A percentile compares a stretch with the other conserved stretches of the same genome.
Conservation (phyloP, 1,140 invertebrate genomes). For the Atta colombica region DNA sequence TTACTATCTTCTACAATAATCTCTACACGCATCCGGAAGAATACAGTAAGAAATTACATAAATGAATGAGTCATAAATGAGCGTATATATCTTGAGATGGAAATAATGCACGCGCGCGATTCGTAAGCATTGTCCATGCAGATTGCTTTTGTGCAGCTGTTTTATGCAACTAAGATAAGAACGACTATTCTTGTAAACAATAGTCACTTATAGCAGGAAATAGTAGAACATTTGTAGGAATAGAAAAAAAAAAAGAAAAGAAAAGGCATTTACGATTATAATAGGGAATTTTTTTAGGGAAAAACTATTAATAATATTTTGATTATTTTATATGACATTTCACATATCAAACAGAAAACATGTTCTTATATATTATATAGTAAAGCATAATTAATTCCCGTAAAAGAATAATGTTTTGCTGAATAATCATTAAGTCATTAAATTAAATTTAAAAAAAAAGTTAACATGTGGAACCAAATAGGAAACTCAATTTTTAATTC, state of each 20-base stretch:
- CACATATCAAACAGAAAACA: too few species aligned
- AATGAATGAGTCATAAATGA: constrained; percentile 61
- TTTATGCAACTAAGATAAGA: constrained; percentile 19
- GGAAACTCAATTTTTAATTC: not conserved
- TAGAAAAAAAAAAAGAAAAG: not conserved
- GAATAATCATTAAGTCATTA: too few species aligned
- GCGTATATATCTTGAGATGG: constrained; percentile 18
- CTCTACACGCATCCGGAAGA: constrained; percentile 56
- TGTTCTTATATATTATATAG: too few species aligned
- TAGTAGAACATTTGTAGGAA: not conserved
- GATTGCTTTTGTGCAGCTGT: not conserved
- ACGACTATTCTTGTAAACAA: constrained; percentile 7
- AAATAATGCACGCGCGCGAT: constrained; percentile 29
- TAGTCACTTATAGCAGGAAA: not conserved
- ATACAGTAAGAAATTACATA: constrained; percentile 55
- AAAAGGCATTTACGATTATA: not conserved
- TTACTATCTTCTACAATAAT: constrained; percentile 54
- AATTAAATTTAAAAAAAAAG: not conserved
- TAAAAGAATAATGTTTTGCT: too few species aligned
- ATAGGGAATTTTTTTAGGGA: too few species aligned
- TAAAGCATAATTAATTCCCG: too few species aligned
- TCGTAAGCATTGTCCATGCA: constrained; percentile 15
- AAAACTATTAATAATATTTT: too few species aligned
- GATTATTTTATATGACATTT: too few species aligned
- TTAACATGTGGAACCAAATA: not conserved